phyloP scores from a whole-genome alignment of 2,797 vertebrate species.

The Neomorphus geoffroyi region DNA sequence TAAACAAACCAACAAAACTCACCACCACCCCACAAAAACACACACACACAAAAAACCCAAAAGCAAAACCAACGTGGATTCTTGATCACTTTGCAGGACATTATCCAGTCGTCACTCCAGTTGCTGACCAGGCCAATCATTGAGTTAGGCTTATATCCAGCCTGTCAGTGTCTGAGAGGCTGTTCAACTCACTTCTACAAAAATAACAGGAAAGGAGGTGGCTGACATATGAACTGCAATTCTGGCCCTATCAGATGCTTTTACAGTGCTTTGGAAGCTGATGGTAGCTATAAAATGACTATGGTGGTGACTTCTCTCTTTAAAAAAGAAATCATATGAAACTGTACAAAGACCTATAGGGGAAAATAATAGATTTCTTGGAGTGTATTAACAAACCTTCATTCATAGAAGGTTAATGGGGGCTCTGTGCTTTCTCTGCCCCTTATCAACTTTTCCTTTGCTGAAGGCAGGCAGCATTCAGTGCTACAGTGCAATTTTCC shows the following conservation, averaged over 20 bases:
- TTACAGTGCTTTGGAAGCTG: background rate
- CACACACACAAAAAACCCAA: too few species aligned
- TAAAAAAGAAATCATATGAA: background rate
- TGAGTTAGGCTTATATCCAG: too few species aligned
- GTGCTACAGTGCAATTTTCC: background rate
- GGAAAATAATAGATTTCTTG: background rate
- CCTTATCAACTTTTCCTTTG: constrained; percentile 4
- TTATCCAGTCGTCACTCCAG: too few species aligned
- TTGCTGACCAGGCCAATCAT: too few species aligned
- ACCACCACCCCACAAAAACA: too few species aligned
- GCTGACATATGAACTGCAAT: background rate
- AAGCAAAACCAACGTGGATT: too few species aligned
- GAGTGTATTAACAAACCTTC: background rate
- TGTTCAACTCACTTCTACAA: background rate
- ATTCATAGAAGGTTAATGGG: constrained; percentile 23
- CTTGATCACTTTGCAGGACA: too few species aligned
- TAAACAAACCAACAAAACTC: too few species aligned
- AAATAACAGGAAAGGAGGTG: background rate
- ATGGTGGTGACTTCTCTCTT: background rate
- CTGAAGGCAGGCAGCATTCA: constrained; percentile 2
- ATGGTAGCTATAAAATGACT: background rate
- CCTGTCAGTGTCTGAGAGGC: background rate
- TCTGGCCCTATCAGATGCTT: background rate
- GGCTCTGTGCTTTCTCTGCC: background rate
- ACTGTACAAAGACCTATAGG: background rate